phyloP scores from a whole-genome alignment of 2,797 vertebrate species.

The Mycteria americana region DNA sequence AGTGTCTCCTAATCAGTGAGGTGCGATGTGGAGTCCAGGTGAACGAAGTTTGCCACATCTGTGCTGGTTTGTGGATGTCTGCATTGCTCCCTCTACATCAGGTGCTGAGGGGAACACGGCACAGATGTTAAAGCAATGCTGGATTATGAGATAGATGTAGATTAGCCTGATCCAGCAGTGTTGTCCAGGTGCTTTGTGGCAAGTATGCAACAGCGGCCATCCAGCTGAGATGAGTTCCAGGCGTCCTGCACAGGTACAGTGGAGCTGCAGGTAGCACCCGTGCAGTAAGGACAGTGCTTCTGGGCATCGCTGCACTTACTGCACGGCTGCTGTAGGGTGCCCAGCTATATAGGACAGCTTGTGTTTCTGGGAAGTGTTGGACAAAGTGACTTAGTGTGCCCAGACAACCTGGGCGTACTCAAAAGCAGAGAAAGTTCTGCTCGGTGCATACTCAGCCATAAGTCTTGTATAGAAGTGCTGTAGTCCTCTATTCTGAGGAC shows the following conservation, averaged over 20 bases:
- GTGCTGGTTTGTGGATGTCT: background rate
- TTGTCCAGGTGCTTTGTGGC: background rate
- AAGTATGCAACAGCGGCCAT: background rate
- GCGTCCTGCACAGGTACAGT: background rate
- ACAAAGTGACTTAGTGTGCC: rapidly evolving
- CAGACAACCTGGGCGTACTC: background rate
- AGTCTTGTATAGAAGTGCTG: background rate
- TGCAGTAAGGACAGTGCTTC: background rate
- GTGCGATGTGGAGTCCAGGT: background rate
- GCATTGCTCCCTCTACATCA: background rate
- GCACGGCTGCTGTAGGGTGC: background rate
- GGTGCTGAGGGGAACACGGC: background rate
- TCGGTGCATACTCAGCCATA: rapidly evolving
- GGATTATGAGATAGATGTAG: background rate
- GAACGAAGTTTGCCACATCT: background rate
- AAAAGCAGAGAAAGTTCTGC: background rate
- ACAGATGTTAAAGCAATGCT: background rate
- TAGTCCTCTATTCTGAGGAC: background rate
- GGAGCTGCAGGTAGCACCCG: background rate
- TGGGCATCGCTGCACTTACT: background rate
- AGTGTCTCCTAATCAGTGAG: background rate
- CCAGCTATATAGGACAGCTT: background rate
- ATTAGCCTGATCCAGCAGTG: background rate
- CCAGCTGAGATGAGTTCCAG: background rate
- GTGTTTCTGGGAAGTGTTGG: background rate